A percentile compares a stretch with the other conserved stretches of the same genome.
phyloP scores from a whole-genome alignment of 1,140 invertebrate genomes.

The Leptinotarsa defecta region DNA sequence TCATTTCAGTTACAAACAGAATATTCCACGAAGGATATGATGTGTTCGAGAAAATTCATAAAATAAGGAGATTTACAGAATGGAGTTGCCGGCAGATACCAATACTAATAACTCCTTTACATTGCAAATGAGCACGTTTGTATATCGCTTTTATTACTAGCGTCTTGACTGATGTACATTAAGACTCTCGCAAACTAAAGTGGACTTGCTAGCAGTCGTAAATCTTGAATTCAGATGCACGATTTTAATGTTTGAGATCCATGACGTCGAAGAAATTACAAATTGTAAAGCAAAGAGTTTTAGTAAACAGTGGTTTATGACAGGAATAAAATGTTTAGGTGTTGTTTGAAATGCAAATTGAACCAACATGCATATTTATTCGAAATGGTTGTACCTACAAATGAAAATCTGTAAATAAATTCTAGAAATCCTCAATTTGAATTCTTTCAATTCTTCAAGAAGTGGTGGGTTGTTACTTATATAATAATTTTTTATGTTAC shows the following conservation, averaged over 20 bases:
- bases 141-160: not conserved
- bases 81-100: not conserved
- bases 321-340: not conserved
- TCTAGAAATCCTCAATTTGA: too few species aligned
- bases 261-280: not conserved
- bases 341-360: slow-evolving; percentile 2
- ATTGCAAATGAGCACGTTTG: slow-evolving; percentile 3
- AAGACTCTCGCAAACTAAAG: not conserved
- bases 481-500: too few species aligned
- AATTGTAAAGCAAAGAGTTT: not conserved
- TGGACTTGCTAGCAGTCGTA: not conserved
- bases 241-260: not conserved
- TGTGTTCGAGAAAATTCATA: too few species aligned
- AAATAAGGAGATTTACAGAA: too few species aligned
- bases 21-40: too few species aligned
- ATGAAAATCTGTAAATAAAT: too few species aligned
- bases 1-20: too few species aligned
- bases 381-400: not conserved
- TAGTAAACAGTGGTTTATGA: not conserved
- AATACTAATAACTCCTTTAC: not conserved
- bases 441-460: too few species aligned
- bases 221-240: slow-evolving; percentile 8
- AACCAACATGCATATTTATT: not conserved
- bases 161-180: not conserved
- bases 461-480: too few species aligned